phyloP scores from a whole-genome alignment of 2,113 vertebrate species.

The Perca schrenkii region DNA sequence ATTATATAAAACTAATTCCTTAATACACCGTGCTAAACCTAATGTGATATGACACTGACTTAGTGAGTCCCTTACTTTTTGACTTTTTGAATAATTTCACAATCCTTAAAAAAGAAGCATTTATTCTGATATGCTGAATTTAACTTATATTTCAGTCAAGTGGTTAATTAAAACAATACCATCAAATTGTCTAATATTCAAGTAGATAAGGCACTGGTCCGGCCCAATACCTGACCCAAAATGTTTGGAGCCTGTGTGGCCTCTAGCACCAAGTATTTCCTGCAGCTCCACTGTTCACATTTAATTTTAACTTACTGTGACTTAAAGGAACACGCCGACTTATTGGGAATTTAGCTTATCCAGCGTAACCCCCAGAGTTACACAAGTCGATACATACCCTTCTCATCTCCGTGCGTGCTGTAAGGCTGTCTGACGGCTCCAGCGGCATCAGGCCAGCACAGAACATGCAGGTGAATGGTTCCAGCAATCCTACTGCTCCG shows the following conservation, averaged over 20 bases:
- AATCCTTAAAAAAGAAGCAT: constrained; percentile 10
- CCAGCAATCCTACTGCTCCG: no score
- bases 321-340: no score
- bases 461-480: no score
- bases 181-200: constrained; percentile 61
- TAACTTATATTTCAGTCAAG: constrained; percentile 4
- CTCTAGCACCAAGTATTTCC: constrained; percentile 70
- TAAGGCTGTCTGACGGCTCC: no score
- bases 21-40: neutral
- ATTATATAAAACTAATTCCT: neutral
- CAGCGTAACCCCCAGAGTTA: no score
- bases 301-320: constrained; percentile 18
- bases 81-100: constrained; percentile 1
- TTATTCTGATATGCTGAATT: constrained; percentile 24
- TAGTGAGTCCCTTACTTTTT: neutral
- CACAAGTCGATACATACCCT: no score
- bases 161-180: constrained; percentile 17
- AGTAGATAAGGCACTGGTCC: constrained; percentile 74
- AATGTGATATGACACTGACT: neutral
- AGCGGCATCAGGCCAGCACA: no score
- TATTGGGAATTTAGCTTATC: no score
- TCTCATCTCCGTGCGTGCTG: no score
- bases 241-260: constrained; percentile 41
- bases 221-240: constrained; percentile 69
- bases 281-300: constrained; percentile 57